A percentile compares a stretch with the other conserved stretches of the same genome.
These are phyloP conservation scores for Hypolimnas misippus DNA, from an alignment of 2,888 invertebrate species.

Conservation along the genomic window DNA sequence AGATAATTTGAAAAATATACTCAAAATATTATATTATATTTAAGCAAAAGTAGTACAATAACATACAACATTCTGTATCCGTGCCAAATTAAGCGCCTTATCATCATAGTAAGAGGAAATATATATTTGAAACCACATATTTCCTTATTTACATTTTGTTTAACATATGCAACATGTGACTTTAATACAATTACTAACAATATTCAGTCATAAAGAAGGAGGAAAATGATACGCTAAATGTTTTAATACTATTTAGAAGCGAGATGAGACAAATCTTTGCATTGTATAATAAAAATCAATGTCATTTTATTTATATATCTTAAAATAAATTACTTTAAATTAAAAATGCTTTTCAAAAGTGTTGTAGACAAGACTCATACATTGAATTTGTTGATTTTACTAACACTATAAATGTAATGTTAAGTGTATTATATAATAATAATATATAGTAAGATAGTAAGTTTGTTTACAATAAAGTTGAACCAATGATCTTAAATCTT, in stretches of 20 bases:
- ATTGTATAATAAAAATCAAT: background rate
- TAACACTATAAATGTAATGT: background rate
- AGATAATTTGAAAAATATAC: no score
- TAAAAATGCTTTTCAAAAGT: no score
- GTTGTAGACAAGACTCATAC: no score
- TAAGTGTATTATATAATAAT: background rate
- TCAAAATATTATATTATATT: no score
- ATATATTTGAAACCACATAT: background rate
- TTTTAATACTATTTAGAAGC: background rate
- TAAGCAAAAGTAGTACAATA: no score
- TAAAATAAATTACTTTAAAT: background rate
- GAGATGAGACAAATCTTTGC: background rate
- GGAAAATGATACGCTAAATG: slow-evolving; percentile 2
- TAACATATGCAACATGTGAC: slow-evolving; percentile 9
- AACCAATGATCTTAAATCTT: background rate
- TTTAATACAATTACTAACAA: slow-evolving; percentile 15
- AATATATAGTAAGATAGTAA: background rate
- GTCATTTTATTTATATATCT: background rate
- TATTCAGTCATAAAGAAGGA: slow-evolving; percentile 10
- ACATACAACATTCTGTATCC: no score
- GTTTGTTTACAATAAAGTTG: slow-evolving; percentile 1
- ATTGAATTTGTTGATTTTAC: background rate
- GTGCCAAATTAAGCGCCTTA: no score
- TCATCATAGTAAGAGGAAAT: background rate
- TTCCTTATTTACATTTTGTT: slow-evolving; percentile 1